Evolutionary conservation across 1,140 invertebrate genomes (phyloP), one percentile per base, ranked within the genome.

Genomic region (Lucilia cuprina): DNA sequence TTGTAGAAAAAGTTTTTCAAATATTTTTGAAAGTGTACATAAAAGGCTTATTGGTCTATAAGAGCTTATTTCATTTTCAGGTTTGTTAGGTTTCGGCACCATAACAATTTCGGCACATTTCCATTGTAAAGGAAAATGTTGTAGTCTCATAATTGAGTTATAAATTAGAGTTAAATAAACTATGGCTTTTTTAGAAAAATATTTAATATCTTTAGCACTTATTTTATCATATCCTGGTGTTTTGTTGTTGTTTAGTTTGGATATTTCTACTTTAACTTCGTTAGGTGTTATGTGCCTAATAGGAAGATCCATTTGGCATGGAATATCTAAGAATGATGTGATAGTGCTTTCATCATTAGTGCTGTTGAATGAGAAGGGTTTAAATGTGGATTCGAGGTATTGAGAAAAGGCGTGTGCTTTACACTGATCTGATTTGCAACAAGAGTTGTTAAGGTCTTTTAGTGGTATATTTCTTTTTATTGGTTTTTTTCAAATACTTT

Each of bases 1-100:
- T 77, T 86, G 88, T 12, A 89, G 77, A 1, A 88, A 35, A 50
- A 88, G 55, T 86, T 86, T 87, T 82, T 89, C 86, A 82, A 87
- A 86, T 25, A 90, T 77, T 87, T 91, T 91, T 0, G 88, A 87
- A 8, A 87, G 47, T 49, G 86, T 86, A 35, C 83, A 82, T 60
- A 90, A 75, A 17, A 89, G 78, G 50, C 87, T 88, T 35, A 75
- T 75, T 10, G 74, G 74, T 13, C 74, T 25, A 75, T 75, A 75
- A 13, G 74, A 75, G 30, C 9, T 12, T 2, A 75, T 13, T 14
- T 34, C 30, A 34, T 75, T 75, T 9, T 34, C 30, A 4, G 74
- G 74, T 14, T 75, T 74, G 10, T 25, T 34, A 34, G 74, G 74
- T 34, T 75, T 75, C 10, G 13, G 30, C 21, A 75, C 74, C 74